Evolutionary conservation across 2,797 vertebrate species (phyloP), one percentile per base, ranked within the genome.

Genomic region (Eospalax fontanierii): DNA sequence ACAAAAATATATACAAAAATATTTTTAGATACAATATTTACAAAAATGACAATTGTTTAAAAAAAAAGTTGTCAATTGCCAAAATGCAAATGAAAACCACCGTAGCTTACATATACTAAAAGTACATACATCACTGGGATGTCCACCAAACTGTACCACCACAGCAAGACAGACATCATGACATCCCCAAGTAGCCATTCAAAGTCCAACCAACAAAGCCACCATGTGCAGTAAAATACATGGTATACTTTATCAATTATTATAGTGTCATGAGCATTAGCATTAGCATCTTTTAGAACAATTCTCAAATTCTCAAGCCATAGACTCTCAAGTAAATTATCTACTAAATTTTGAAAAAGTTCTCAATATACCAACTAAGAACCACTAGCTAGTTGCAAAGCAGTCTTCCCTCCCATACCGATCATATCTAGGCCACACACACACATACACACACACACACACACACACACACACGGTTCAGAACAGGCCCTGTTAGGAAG

Each of bases 311-410:
- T 35, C n/a, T 19, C n/a, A 59, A 15, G 85, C 80, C 70, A 82
- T 12, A 91, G 21, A 89, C 54, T 82, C 73, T 50, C 18, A 30
- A 87, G 90, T 93, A 91, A 95, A 88, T n/a, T n/a, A 95, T 46
- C 68, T 88, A 59, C 18, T 30, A 57, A 87, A 73, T 90, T 95
- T 80, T 92, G 70, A 90, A 96, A 92, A 91, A 22, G 10, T 76
- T 38, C n/a, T 71, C 74, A 80, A 70, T 35, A 63, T 86, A 91
- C 19, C 59, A 63, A 54, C 61, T 84, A 82, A 71, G 59, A 90
- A 85, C 6, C 73, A 95, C 57, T 61, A 22, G n/a, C 70, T 76
- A 90, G n/a, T n/a, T 81, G 6, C 61, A 85, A 81, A 15, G 65
- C 14, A 63, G 66, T 71, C 26, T 87, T 74, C 82, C 76, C 70